Evolutionary conservation across 2,113 vertebrate genomes (phyloP), one percentile per base, ranked within the genome.

Genomic region (Paraplagusia blochii): DNA sequence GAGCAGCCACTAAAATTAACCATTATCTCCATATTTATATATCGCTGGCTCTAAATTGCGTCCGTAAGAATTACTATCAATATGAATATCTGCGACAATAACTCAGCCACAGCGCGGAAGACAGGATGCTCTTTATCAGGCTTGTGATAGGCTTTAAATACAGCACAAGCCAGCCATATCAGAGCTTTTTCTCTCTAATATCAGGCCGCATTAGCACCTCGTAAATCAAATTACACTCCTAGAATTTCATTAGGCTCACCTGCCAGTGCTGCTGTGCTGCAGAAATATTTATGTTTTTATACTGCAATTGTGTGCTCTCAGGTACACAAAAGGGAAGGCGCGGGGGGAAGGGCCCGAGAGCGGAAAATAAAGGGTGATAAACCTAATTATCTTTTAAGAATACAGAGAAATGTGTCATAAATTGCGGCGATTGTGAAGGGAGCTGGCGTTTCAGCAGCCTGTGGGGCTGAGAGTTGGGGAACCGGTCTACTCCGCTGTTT

Each of bases 161-260:
- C 82, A 86, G 81, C 86, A 78, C 81, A 86, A 88, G 82, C 81
- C 83, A 77, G 82, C 80, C 83, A 72, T 85, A 85, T 87, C 83
- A 76, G 72, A 69, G 81, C 77, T 84, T 83, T 87, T 83, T 87
- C 85, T 85, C 85, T 85, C 82, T 87, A 88, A 88, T 89, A 90
- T 88, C 87, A 85, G 81, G 68, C 81, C 67, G 79, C 88, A 89
- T 90, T 90, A 90, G 86, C 84, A 82, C 83, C 79, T 87, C 88
- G 85, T 89, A 90, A 90, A 90, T 90, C 88, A 90, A 86, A 89
- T 90, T 88, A 89, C 87, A 84, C 83, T 76, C 76, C 80, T 77
- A 82, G 87, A 88, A 85, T 88, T 90, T 89, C 87, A 90, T 90
- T 90, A 87, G 85, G 84, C 83, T 89, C 86, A 89, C 83, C 88